Conservation (phyloP, 2,797 vertebrate genomes). For the Enteromius treurensis region DNA sequence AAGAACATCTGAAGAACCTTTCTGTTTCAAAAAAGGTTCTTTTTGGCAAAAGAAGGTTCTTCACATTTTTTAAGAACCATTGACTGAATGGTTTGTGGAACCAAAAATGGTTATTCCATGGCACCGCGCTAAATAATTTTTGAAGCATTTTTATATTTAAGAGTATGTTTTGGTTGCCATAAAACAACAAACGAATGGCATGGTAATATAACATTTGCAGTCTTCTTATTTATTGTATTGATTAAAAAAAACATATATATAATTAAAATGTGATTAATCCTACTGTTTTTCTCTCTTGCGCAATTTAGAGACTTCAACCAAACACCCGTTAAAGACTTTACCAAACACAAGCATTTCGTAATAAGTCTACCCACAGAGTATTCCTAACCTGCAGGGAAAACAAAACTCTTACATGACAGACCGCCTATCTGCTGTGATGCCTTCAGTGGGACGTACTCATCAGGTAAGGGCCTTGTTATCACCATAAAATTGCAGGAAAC, state of each 20-base stretch:
- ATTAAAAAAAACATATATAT: too few relatives aligned
- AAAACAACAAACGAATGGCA: background rate
- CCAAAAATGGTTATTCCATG: too few relatives aligned
- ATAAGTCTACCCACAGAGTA: background rate
- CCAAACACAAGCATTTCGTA: background rate
- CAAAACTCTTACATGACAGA: background rate
- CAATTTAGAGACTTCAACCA: background rate
- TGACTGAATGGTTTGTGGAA: too few relatives aligned
- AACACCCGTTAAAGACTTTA: background rate
- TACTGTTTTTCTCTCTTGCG: background rate
- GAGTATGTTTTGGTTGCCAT: background rate
- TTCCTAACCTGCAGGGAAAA: background rate
- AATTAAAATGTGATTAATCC: too few relatives aligned
- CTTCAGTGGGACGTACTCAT: background rate
- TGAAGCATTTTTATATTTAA: too few relatives aligned
- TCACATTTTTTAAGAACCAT: too few relatives aligned
- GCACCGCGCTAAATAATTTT: too few relatives aligned
- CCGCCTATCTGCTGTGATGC: background rate
- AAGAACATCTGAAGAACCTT: too few relatives aligned
- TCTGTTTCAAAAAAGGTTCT: too few relatives aligned
- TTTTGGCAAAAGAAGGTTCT: too few relatives aligned
- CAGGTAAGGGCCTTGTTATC: constrained; percentile 15
- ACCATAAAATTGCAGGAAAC: constrained; percentile 23
- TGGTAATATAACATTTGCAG: too few relatives aligned
- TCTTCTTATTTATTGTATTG: background rate